Conservation (phyloP, 1,140 invertebrate genomes). For the Helicorthomorpha holstii region DNA sequence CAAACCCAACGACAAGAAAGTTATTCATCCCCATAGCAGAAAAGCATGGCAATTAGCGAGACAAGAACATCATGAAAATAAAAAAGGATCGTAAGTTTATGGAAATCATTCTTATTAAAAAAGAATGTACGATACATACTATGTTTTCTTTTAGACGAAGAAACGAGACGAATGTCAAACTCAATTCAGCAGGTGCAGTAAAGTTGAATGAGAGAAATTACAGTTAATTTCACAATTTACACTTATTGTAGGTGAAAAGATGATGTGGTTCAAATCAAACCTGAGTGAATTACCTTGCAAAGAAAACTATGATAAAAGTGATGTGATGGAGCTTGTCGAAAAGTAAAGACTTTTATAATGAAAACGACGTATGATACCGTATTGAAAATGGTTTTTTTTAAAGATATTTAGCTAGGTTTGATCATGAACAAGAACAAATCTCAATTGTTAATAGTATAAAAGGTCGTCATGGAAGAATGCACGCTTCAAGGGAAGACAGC, state of each 20-base stretch:
- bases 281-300: slow-evolving; percentile 32
- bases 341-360: slow-evolving; percentile 18
- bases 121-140: no score
- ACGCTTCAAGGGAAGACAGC: slow-evolving; percentile 51
- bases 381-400: slow-evolving; percentile 10
- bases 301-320: slow-evolving; percentile 33
- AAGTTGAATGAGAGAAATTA: no score
- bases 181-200: no score
- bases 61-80: no score
- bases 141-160: no score
- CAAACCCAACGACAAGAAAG: no score
- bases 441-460: slow-evolving; percentile 51
- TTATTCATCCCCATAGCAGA: no score
- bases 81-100: no score
- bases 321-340: slow-evolving; percentile 37
- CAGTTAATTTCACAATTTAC: no score
- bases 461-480: slow-evolving; percentile 41
- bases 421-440: slow-evolving; percentile 59
- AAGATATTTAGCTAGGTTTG: slow-evolving; percentile 41
- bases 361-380: slow-evolving; percentile 2
- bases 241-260: slow-evolving; percentile 53
- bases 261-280: slow-evolving; percentile 46
- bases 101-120: no score
- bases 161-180: no score
- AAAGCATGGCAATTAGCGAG: no score